Evolutionary conservation across 92 coral and sea anemone species (phyloP).

Genomic region (Zoanthus solanderi): DNA sequence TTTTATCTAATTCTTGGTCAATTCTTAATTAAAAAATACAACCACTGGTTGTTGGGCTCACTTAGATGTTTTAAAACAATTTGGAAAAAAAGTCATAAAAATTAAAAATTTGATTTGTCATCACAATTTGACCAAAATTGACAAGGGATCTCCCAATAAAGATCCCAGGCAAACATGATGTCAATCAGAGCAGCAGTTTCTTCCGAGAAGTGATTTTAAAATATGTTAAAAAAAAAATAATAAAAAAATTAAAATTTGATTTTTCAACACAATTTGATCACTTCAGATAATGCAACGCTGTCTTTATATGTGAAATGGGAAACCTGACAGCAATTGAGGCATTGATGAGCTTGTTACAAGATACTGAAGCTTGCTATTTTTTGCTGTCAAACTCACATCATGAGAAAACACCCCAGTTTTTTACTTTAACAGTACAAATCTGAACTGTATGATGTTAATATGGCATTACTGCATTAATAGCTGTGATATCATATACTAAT

Average conservation of each 20-base stretch:
- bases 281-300: conserved; percentile 9
- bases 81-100: neutral
- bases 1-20: neutral
- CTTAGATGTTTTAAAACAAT: neutral
- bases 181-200: conserved; percentile 9
- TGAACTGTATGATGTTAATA: neutral
- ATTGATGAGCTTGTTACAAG: conserved; percentile 4
- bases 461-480: neutral
- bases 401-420: neutral
- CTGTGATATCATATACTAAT: neutral
- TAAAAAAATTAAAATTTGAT: conserved; percentile 2
- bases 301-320: conserved; percentile 6
- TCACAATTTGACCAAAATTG: conserved; percentile 1
- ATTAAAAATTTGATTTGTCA: neutral
- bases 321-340: conserved; percentile 9
- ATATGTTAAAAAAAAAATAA: neutral
- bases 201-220: conserved; percentile 6
- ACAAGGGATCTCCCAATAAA: neutral
- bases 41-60: conserved; percentile 4
- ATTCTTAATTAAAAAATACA: neutral
- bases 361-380: conserved; percentile 1
- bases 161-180: conserved; percentile 9
- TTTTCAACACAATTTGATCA: conserved; percentile 6
- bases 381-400: conserved; percentile 2
- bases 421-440: neutral